Evolutionary conservation across 53 echinoderm and acorn worm genomes (phyloP).

Genomic region (Crossaster papposus): DNA sequence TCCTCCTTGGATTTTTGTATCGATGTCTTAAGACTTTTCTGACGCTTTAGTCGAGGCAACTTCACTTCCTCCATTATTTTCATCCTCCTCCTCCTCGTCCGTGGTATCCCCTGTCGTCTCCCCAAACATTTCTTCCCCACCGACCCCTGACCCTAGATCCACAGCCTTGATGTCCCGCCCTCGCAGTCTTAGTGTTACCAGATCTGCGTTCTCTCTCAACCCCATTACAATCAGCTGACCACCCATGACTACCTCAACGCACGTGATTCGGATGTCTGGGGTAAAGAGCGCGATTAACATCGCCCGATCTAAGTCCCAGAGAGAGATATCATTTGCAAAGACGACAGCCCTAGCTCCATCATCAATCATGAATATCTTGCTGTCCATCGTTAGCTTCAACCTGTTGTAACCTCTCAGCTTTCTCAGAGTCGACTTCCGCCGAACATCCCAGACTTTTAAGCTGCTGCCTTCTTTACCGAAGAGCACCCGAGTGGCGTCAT

Average conservation of each 20-base stretch:
- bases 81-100: constrained; percentile 73
- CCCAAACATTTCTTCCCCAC: constrained; percentile 84
- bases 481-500: constrained; percentile 75
- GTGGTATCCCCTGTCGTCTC: constrained; percentile 94
- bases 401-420: constrained; percentile 66
- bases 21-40: neutral
- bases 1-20: too few relatives aligned
- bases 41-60: constrained; percentile 29
- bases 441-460: constrained; percentile 89
- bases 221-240: constrained; percentile 87
- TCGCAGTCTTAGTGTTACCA: constrained; percentile 78
- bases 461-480: constrained; percentile 90
- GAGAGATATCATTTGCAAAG: constrained; percentile 76
- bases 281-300: constrained; percentile 82
- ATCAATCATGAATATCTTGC: constrained; percentile 91
- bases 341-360: constrained; percentile 79
- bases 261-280: constrained; percentile 82
- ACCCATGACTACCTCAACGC: constrained; percentile 79
- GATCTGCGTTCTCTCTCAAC: constrained; percentile 72
- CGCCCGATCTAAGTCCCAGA: constrained; percentile 85
- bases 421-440: constrained; percentile 73
- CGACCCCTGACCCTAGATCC: constrained; percentile 48
- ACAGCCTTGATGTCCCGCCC: constrained; percentile 74
- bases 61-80: constrained; percentile 51
- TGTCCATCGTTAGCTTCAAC: constrained; percentile 67